Percentiles rank a stretch among this genome's conserved stretches.
These are phyloP conservation scores for Darevskia nairensis DNA, from an alignment of 2,797 vertebrate genomes.

Conservation along the genomic window DNA sequence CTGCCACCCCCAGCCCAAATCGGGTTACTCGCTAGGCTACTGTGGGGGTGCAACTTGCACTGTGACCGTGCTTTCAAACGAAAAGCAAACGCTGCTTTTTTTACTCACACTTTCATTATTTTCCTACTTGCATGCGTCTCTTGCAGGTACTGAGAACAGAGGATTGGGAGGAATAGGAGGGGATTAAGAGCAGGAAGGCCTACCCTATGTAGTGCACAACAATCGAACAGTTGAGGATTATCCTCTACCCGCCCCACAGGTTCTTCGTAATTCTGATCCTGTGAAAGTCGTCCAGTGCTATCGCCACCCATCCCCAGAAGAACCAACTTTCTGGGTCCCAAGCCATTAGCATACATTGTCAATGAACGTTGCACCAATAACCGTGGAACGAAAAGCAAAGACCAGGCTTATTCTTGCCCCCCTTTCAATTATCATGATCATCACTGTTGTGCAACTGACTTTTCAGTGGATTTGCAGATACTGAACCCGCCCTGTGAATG, in stretches of 20 bases:
- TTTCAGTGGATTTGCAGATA: background rate
- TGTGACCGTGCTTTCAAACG: too few species aligned
- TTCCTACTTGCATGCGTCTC: background rate
- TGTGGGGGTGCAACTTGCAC: too few species aligned
- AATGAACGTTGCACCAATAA: background rate
- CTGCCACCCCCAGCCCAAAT: too few species aligned
- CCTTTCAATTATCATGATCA: background rate
- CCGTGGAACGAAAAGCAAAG: background rate
- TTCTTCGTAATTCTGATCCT: background rate
- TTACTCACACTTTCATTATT: too few species aligned
- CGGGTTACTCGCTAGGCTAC: too few species aligned
- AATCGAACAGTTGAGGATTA: too few species aligned
- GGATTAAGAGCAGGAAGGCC: background rate
- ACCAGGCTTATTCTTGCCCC: background rate
- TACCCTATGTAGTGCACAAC: background rate
- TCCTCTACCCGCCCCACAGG: background rate
- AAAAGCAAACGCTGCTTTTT: too few species aligned
- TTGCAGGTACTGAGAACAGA: background rate
- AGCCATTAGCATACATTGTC: background rate
- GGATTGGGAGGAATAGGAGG: background rate
- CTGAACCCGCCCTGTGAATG: background rate
- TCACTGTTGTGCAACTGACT: background rate
- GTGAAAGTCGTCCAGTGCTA: background rate
- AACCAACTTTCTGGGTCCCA: background rate
- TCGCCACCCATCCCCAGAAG: background rate